These are phyloP conservation scores for Mesocricetus auratus DNA, from an alignment of 2,113 vertebrate species.

Conservation along the genomic window DNA sequence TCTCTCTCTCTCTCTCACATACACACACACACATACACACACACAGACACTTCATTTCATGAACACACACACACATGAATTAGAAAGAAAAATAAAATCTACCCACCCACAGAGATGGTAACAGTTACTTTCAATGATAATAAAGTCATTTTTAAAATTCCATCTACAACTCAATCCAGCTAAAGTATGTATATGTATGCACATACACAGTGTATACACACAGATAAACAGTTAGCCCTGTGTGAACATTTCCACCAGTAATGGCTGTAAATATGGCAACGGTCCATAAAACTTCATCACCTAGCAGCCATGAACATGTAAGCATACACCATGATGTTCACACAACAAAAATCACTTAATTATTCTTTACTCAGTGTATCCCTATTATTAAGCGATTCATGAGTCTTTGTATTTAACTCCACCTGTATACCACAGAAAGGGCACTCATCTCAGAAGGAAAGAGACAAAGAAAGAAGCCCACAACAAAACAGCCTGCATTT, in stretches of 20 bases:
- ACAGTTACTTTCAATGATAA: background rate
- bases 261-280: background rate
- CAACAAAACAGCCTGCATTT: background rate
- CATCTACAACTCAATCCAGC: background rate
- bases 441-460: background rate
- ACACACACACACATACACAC: background rate
- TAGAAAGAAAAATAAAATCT: background rate
- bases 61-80: background rate
- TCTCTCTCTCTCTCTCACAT: no score
- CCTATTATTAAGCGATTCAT: background rate
- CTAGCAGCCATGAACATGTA: background rate
- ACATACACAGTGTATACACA: background rate
- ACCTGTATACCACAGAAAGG: background rate
- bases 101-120: background rate
- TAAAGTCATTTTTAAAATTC: conserved; percentile 5
- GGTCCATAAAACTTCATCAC: background rate
- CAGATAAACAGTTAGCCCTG: background rate
- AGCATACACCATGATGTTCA: background rate
- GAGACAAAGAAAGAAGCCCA: background rate
- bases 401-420: background rate
- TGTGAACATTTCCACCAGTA: background rate
- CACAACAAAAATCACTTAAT: background rate
- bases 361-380: background rate
- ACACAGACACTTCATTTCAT: no score
- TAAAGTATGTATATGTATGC: background rate